A percentile compares a stretch with the other conserved stretches of the same genome.
Evolutionary conservation across 2,888 invertebrate genomes (phyloP).

Genomic region (Mesorhabditis belari): DNA sequence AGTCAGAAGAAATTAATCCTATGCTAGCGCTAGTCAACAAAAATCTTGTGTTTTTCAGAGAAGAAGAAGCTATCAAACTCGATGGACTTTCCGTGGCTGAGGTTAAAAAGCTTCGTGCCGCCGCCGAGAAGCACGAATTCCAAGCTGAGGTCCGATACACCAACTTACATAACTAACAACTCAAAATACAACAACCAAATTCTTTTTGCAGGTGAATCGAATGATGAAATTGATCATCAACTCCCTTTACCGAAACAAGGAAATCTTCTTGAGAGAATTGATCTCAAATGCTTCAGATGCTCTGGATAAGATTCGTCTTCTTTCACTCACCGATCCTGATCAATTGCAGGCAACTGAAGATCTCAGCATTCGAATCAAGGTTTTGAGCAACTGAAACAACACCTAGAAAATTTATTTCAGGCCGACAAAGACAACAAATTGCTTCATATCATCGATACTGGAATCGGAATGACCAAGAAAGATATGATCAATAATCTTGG

Average conservation of each 20-base stretch:
- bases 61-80: conserved; percentile 89
- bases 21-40: no score
- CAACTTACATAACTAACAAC: not conserved
- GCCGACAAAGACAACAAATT: conserved; percentile 85
- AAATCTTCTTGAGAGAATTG: conserved; percentile 74
- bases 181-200: not conserved
- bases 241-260: conserved; percentile 95
- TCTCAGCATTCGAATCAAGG: conserved; percentile 77
- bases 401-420: conserved; percentile 40
- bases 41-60: conserved; percentile 67
- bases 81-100: conserved; percentile 91
- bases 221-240: conserved; percentile 99
- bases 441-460: conserved; percentile 88
- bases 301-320: conserved; percentile 87
- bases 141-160: conserved; percentile 81
- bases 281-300: conserved; percentile 99
- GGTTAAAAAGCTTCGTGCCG: conserved; percentile 79
- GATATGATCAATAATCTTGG: conserved; percentile 92
- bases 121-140: conserved; percentile 68
- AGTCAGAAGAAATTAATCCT: no score
- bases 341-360: conserved; percentile 75
- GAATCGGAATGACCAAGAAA: conserved; percentile 77
- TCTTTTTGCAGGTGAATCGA: conserved; percentile 63
- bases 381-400: conserved; percentile 19
- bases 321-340: conserved; percentile 78